Evolutionary conservation across 2,113 vertebrate species (phyloP), one percentile per base, ranked within the genome.

Genomic region (Lonchura striata): DNA sequence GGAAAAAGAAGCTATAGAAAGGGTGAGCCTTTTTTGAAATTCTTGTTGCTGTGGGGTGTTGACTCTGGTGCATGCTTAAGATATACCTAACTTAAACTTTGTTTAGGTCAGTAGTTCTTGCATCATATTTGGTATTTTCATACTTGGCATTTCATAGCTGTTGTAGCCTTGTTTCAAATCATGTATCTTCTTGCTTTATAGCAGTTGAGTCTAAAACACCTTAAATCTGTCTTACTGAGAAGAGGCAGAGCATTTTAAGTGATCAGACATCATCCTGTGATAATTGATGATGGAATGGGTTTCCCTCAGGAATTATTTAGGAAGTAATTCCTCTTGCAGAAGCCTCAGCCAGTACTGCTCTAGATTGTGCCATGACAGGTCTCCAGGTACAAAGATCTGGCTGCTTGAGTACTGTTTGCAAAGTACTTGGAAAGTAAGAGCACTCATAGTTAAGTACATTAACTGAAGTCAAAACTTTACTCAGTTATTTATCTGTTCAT

Each of bases 1-100:
- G 98, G 99, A 99, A 97, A 99, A 99, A 97, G 99, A 99, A 98
- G 99, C 99, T 97, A 99, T 99, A 96, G 99, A 99, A 97, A 98
- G 99, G 98, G 99, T 99, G 89, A 98, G 98, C 76, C 42, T 59
- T 54, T 46, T 84, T 82, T 71, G 28, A 49, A 49, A 25, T 57
- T 66, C 35, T 21, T 57, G 6, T 76, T 92, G 31, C 23, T 76
- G 9, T 75, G 15, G 20, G 13, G 3, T 42, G 2, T 41, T 87
- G 41, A 44, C 10, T 39, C 22, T 37, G 19, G 15, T 61, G 28
- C 21, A 22, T 76, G 46, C 24, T 42, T 79, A 39, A 76, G 50
- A n/a, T 7, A 3, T 18, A 15, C 33, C 6, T 70, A 50, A 53
- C 5, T 66, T 91, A 64, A 70, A 44, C 18, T 81, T 39, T 47